Evolutionary conservation across 23 tunicate genomes (phyloP).

Genomic region (Diplosoma virens): DNA sequence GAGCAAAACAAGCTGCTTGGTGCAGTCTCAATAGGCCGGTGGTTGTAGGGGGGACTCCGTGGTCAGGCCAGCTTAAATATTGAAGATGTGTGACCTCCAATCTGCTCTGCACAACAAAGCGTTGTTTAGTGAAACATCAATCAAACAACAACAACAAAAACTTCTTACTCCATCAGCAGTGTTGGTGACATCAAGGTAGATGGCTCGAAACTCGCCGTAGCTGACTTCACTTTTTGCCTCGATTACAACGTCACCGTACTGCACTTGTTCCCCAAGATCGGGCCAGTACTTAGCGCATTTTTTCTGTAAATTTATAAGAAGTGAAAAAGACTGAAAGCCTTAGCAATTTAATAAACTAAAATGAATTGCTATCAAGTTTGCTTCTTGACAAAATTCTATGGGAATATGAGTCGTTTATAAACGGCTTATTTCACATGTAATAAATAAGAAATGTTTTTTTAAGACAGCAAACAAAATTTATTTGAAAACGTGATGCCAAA

Average conservation of each 20-base stretch:
- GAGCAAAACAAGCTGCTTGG: slow-evolving; percentile 9
- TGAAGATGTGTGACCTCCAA: slow-evolving; percentile 3
- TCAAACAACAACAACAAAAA: background rate
- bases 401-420: background rate
- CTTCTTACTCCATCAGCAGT: background rate
- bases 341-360: background rate
- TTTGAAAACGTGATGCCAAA: too few relatives aligned
- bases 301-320: background rate
- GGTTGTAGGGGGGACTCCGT: slow-evolving; percentile 29
- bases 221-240: background rate
- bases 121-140: background rate
- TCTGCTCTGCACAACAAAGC: background rate
- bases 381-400: background rate
- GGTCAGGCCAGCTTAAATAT: slow-evolving; percentile 37
- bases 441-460: too few relatives aligned
- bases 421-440: background rate
- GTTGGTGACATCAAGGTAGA: background rate
- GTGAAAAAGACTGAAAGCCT: background rate
- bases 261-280: background rate
- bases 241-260: slow-evolving; percentile 4
- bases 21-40: background rate
- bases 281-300: slow-evolving; percentile 47
- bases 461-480: too few relatives aligned
- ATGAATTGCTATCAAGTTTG: background rate
- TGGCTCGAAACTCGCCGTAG: background rate